Percentiles rank a stretch among this genome's conserved stretches.
These are phyloP conservation scores for Diachrysia chrysitis DNA, from an alignment of 2,888 invertebrate genomes.

Conservation along the genomic window DNA sequence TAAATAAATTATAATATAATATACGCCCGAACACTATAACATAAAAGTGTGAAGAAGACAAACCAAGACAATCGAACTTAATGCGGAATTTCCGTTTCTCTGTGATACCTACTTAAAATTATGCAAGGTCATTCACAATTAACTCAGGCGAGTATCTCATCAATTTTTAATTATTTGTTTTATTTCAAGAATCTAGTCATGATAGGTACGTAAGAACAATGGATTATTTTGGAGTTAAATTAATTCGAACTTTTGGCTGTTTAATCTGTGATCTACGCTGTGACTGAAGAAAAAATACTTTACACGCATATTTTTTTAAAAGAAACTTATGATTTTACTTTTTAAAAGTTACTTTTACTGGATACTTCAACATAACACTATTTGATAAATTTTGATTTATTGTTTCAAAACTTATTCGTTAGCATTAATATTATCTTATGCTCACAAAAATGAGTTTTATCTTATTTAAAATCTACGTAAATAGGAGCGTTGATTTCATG, in stretches of 20 bases:
- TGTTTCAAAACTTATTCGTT: not conserved
- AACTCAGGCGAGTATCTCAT: no score
- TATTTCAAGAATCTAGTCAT: no score
- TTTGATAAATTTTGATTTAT: not conserved
- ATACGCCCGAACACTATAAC: no score
- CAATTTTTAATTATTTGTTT: no score
- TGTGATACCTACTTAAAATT: no score
- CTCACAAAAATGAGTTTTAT: not conserved
- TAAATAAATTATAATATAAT: no score
- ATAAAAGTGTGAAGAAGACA: no score
- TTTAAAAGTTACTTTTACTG: not conserved
- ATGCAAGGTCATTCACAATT: no score
- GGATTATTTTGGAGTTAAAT: no score
- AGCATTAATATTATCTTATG: not conserved
- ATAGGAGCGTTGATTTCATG: conserved; percentile 53
- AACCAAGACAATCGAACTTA: no score
- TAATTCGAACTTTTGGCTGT: conserved; percentile 28
- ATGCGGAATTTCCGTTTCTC: no score
- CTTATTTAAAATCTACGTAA: conserved; percentile 6
- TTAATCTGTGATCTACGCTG: conserved; percentile 28
- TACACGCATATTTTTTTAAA: conserved; percentile 7
- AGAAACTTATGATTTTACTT: not conserved
- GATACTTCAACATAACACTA: not conserved
- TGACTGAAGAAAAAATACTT: conserved; percentile 12
- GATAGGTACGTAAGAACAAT: no score